Evolutionary conservation across 2,113 vertebrate genomes (phyloP), one percentile per base, ranked within the genome.

Genomic region (Tupaia chinensis): DNA sequence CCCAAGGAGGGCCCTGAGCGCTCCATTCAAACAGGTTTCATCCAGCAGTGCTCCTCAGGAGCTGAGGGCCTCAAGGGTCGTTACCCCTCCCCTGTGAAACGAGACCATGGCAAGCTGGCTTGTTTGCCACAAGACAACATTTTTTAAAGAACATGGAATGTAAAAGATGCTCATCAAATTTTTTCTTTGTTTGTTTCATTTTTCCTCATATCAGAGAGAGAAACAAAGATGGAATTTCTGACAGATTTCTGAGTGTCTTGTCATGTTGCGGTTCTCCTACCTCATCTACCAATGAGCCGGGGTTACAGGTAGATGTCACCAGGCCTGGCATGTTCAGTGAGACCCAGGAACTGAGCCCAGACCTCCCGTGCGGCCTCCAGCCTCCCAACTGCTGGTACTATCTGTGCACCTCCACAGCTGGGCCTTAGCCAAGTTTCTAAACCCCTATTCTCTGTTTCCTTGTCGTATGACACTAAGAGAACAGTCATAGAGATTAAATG

Each of bases 381-480:
- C 44, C 44, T 44, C 44, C 44, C 44, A 44, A 44, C 4, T 44
- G 44, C 4, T 44, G 44, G 44, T 44, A 44, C 44, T 44, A 44
- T 44, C 44, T 44, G 44, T 44, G 44, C 44, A 44, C 4, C 44
- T 44, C 44, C 44, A 44, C 44, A 44, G 44, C 44, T 44, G 44
- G 44, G 44, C 44, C 44, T 44, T 5, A 44, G 73, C 53, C 29
- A 85, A 58, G 16, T 22, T 29, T 63, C 79, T 56, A 34, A 94
- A 78, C 9, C 23, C 29, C 56, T 22, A 54, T 16, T 44, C 34
- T 93, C 68, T 12, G 6, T 5, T 78, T 91, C 72, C 56, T 65
- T 90, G 77, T 63, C 79, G 44, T 54, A 34, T 82, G 73, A 56
- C 44, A 90, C 70, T 68, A 94, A 89, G 86, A 78, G 7, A 78